phyloP scores from a whole-genome alignment of 2,888 invertebrate species.

The Criorhina ranunculi region DNA sequence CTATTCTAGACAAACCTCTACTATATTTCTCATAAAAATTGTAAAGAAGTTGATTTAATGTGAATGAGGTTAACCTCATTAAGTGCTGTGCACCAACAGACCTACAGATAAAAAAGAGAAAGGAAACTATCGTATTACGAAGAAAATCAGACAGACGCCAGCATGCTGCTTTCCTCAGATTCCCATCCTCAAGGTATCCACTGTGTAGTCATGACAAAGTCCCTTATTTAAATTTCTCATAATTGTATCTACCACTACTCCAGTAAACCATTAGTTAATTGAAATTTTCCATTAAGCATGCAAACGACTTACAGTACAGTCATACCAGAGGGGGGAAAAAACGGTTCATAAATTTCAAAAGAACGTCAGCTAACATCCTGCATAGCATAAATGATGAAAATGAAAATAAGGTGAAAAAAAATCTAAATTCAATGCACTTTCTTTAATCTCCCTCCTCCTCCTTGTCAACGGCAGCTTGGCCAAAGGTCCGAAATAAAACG shows the following conservation, averaged over 20 bases:
- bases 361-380: slow-evolving; percentile 19
- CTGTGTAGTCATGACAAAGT: too few species aligned
- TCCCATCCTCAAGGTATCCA: too few species aligned
- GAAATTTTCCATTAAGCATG: slow-evolving; percentile 53
- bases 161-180: too few species aligned
- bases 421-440: slow-evolving; percentile 6
- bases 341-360: slow-evolving; percentile 21
- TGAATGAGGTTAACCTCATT: too few species aligned
- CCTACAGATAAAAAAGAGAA: too few species aligned
- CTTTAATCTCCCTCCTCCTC: slow-evolving; percentile 13
- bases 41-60: too few species aligned
- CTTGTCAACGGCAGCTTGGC: slow-evolving; percentile 7
- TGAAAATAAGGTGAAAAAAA: neutral
- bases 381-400: neutral
- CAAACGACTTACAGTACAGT: slow-evolving; percentile 23
- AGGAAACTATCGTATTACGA: too few species aligned
- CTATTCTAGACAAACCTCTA: too few species aligned
- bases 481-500: slow-evolving; percentile 25
- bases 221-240: slow-evolving; percentile 31
- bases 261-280: slow-evolving; percentile 59
- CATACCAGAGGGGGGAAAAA: neutral
- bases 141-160: too few species aligned
- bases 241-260: slow-evolving; percentile 11
- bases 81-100: too few species aligned
- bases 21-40: too few species aligned